Conservation (phyloP, 2,113 vertebrate species). For the Columbina picui region DNA sequence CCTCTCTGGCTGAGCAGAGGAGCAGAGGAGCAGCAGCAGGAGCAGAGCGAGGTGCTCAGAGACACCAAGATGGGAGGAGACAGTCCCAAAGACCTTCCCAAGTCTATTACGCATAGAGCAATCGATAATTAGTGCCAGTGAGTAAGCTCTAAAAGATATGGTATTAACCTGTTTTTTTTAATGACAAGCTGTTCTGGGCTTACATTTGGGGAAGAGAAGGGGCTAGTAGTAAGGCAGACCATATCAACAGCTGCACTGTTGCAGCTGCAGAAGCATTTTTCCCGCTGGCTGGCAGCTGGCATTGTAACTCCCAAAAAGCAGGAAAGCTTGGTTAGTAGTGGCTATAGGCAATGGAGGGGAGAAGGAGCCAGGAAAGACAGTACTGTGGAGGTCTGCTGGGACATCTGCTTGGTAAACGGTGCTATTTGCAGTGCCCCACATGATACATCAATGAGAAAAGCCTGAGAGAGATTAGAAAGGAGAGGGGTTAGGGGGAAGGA, state of each 20-base stretch:
- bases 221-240: neutral
- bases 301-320: neutral
- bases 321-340: neutral
- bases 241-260: neutral
- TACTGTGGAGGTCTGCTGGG: neutral
- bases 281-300: neutral
- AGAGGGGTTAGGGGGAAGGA: accelerated
- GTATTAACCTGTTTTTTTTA: neutral
- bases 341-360: neutral
- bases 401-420: neutral
- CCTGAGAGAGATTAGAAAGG: neutral
- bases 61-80: neutral
- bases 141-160: neutral
- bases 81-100: neutral
- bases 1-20: neutral
- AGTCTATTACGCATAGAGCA: neutral
- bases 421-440: neutral
- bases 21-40: too few relatives aligned
- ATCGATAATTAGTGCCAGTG: neutral
- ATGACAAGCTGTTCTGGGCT: neutral
- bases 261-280: neutral
- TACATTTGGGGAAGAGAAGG: neutral
- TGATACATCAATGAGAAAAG: neutral
- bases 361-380: neutral
- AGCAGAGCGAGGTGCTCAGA: neutral